These are phyloP conservation scores for Charina bottae DNA, from an alignment of 2,113 vertebrate species.

Conservation along the genomic window DNA sequence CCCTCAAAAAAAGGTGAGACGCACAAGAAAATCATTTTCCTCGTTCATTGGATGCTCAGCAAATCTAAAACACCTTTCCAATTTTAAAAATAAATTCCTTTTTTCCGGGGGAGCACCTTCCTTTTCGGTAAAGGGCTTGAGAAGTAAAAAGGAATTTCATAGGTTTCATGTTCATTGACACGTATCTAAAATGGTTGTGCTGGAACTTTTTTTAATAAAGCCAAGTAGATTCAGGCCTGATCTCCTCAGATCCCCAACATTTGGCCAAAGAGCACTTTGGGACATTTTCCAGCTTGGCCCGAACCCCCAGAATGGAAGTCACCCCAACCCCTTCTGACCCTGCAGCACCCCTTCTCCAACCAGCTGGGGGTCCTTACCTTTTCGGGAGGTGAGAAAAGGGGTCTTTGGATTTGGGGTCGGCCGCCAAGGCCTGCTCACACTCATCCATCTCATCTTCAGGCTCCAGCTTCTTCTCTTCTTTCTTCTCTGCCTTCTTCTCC, in stretches of 20 bases:
- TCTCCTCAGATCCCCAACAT: neutral
- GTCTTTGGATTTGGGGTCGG: slow-evolving; percentile 90
- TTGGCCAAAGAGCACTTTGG: neutral
- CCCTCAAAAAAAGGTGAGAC: neutral
- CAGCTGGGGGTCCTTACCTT: slow-evolving; percentile 70
- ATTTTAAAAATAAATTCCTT: neutral
- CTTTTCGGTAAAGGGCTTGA: neutral
- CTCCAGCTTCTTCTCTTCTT: slow-evolving; percentile 79
- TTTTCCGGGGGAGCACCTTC: neutral
- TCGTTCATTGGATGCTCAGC: neutral
- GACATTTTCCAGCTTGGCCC: neutral
- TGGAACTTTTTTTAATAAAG: neutral
- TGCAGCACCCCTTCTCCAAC: too few species aligned
- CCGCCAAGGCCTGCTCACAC: slow-evolving; percentile 84
- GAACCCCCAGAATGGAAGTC: neutral
- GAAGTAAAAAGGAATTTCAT: too few species aligned
- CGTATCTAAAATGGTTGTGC: neutral
- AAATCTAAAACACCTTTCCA: neutral
- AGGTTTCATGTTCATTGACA: neutral
- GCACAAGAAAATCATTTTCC: neutral
- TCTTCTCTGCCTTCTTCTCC: slow-evolving; percentile 81
- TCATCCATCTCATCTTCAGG: slow-evolving; percentile 87
- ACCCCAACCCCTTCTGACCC: too few species aligned
- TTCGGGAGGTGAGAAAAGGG: slow-evolving; percentile 89
- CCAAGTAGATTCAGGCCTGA: neutral